Conservation (phyloP, 2,797 vertebrate genomes). For the Sebastes minor region DNA sequence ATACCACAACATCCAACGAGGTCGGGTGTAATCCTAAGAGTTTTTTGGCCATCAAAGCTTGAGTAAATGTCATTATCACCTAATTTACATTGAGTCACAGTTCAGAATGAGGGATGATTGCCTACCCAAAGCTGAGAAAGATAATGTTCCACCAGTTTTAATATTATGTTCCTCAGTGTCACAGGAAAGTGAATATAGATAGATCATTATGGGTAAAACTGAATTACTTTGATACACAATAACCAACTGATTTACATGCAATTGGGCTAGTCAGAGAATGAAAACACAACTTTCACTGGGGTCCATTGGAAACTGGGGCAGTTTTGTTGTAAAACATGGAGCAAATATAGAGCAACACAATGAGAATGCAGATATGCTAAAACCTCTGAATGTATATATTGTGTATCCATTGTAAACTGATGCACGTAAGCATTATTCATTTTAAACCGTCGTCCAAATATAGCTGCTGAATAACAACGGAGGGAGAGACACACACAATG, state of each 20-base stretch:
- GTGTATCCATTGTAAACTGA: not conserved
- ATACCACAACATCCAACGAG: not conserved
- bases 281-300: not conserved
- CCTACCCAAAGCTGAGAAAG: not conserved
- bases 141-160: not conserved
- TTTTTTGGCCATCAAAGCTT: not conserved
- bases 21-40: not conserved
- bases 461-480: not conserved
- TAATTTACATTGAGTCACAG: conserved; percentile 4
- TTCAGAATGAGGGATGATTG: conserved; percentile 11
- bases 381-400: not conserved
- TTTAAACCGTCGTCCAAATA: not conserved
- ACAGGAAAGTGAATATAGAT: conserved; percentile 22
- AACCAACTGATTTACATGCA: conserved; percentile 4
- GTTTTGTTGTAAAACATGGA: not conserved
- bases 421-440: not conserved
- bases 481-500: not conserved
- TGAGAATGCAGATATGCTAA: not conserved
- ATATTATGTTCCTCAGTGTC: not conserved
- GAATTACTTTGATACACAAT: not conserved
- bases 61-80: not conserved
- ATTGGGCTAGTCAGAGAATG: not conserved
- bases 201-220: conserved; percentile 7
- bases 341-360: not conserved
- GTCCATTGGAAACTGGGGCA: not conserved